phyloP scores from a whole-genome alignment of 2,888 invertebrate genomes.

The Corbicula japonica region DNA sequence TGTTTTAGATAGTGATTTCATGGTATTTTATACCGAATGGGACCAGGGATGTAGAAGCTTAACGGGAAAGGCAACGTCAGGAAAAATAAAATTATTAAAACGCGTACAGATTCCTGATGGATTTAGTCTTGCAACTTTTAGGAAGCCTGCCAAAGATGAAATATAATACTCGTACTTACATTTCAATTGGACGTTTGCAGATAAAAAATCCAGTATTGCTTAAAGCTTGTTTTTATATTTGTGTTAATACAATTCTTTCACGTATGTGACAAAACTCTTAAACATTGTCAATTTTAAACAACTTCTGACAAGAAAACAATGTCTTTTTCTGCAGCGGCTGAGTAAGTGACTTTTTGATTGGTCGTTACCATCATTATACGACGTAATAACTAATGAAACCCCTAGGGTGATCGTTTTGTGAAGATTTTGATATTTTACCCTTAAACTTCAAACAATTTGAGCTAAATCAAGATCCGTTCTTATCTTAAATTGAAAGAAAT shows the following conservation, averaged over 20 bases:
- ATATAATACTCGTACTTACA: too few species aligned
- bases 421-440: conserved; percentile 34
- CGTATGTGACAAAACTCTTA: background rate
- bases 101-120: too few species aligned
- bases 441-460: conserved; percentile 29
- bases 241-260: background rate
- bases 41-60: too few species aligned
- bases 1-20: too few species aligned
- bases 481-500: conserved; percentile 21
- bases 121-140: too few species aligned
- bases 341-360: conserved; percentile 54
- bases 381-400: conserved; percentile 61
- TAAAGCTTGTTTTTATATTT: background rate
- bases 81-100: too few species aligned
- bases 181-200: too few species aligned
- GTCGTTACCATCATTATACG: conserved; percentile 46
- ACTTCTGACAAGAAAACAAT: conserved; percentile 49
- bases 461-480: background rate
- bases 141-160: too few species aligned
- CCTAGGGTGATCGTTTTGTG: conserved; percentile 38
- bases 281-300: conserved; percentile 31
- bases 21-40: too few species aligned
- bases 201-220: background rate
- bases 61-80: too few species aligned
- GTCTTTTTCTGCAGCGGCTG: conserved; percentile 14